Base-by-base conservation (phyloP, 2,888 invertebrate species). In the Coelopa pilipes region DNA sequence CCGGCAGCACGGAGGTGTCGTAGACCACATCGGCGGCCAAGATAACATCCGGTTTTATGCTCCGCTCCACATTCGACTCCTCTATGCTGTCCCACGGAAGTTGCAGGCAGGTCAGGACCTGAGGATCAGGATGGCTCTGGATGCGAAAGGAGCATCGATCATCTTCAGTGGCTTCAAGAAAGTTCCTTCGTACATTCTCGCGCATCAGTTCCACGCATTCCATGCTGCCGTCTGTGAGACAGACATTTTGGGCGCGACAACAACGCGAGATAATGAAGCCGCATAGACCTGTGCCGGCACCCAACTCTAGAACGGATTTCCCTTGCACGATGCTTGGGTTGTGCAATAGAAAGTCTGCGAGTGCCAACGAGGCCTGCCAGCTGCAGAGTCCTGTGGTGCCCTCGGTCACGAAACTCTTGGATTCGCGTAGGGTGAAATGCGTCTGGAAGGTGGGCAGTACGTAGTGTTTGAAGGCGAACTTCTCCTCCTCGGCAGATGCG, bases 311-410 rank as follows among this genome's bases (percentile, higher is more conserved):
- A 5, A 95, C 82, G 62, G 84, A 88, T 86, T 92, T 93, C 12
- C 88, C 85, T 9, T 80, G 70, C 60, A 94, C 88, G 34, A 87
- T 63, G 11, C 88, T 78, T 79, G 86, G 85, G 81, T 94, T 90
- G 72, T 87, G 83, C 12, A 92, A 78, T 57, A 91, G 90, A 92
- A 93, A 95, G 83, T 94, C 92, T 49, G 93, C 90, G 69, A 95
- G 85, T 70, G 91, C 91, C 70, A 92, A 81, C 0, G 93, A 91
- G 53, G 93, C 95, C 92, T 94, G 92, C 94, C 94, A 95, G 80
- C 92, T 93, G 79, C 91, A 91, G 79, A 95, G 88, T 45, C 95
- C 95, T 17, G 95, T 95, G 21, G 95, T 80, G 1, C 80, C 80
- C 85, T 92, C 90, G 0, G 92, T 90, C 78, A 95, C 93, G 82